Evolutionary conservation across 2,888 invertebrate genomes (phyloP), one percentile per base, ranked within the genome.

Genomic region (Hirudinaria manillensis): DNA sequence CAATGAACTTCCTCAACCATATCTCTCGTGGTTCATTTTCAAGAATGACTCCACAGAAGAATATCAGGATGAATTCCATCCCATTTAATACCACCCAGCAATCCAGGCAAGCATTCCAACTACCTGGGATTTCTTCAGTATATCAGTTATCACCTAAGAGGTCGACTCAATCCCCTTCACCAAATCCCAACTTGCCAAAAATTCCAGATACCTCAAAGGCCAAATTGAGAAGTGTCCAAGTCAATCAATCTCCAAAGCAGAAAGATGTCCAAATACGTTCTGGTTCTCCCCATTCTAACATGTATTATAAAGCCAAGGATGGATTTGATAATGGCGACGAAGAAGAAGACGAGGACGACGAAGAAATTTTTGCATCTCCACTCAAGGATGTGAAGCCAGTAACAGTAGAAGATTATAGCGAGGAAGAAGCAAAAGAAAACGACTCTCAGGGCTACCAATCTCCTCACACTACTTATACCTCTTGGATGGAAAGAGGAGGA

Each of bases 351-450:
- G 72, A 72, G 1, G 72, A 72, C 27, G 72, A 72, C 16, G 65
- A 73, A 21, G 71, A 70, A 45, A 56, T 73, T 65, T 73, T 73
- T 36, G 56, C 73, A n/a, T 73, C 73, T 3, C 73, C 73, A 32
- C n/a, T 73, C 0, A 73, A 73, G 34, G 73, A 73, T 36, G 34
- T 73, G 10, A 55, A n/a, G 7, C 36, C 68, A n/a, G 36, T 68
- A 24, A 68, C 68, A n/a, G 3, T 32, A 32, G 36, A 34, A 24
- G 36, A 68, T 36, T 34, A 68, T 34, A 29, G 27, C 19, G 24
- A 24, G 27, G 36, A 68, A 32, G 36, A 36, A 10, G 16, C 68
- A n/a, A 68, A 68, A 32, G 32, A 36, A 6, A 68, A 32, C 24
- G 36, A 73, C 36, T 24, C 34, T 24, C 29, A 45, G 27, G 45